Evolutionary conservation across 2,113 vertebrate genomes (phyloP).

Genomic region (Pterocles burchelli): DNA sequence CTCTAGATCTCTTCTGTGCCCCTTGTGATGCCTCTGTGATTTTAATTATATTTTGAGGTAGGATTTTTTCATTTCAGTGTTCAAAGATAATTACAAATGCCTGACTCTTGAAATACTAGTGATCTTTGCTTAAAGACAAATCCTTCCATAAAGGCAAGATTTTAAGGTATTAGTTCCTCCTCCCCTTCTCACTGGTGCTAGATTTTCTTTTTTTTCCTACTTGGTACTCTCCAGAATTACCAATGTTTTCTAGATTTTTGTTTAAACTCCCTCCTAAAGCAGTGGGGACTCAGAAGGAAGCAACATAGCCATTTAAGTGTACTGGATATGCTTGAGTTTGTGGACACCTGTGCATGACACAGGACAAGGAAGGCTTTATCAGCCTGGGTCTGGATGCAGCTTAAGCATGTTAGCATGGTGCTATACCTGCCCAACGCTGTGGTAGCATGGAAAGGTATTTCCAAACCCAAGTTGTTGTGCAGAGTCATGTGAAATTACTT

Average conservation of each 20-base stretch:
- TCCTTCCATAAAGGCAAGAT: rapidly evolving
- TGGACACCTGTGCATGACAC: background rate
- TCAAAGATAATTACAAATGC: background rate
- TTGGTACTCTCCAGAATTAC: background rate
- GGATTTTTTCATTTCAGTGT: background rate
- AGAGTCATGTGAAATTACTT: background rate
- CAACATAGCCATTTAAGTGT: background rate
- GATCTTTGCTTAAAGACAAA: background rate
- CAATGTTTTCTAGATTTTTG: background rate
- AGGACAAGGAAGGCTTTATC: background rate
- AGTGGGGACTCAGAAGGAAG: background rate
- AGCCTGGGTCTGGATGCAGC: background rate
- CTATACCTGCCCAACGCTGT: background rate
- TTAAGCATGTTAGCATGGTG: background rate
- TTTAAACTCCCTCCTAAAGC: background rate
- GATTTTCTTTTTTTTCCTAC: background rate
- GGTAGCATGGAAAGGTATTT: background rate
- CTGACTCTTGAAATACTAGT: background rate
- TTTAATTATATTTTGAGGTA: background rate
- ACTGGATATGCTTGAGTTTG: background rate
- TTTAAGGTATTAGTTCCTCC: background rate
- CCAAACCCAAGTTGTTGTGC: background rate
- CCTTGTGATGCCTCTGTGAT: background rate
- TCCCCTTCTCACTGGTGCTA: background rate
- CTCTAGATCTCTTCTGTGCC: background rate